Evolutionary conservation across 2,888 invertebrate genomes (phyloP), one percentile per base, ranked within the genome.

Genomic region (Epiperipatus broadwayi): DNA sequence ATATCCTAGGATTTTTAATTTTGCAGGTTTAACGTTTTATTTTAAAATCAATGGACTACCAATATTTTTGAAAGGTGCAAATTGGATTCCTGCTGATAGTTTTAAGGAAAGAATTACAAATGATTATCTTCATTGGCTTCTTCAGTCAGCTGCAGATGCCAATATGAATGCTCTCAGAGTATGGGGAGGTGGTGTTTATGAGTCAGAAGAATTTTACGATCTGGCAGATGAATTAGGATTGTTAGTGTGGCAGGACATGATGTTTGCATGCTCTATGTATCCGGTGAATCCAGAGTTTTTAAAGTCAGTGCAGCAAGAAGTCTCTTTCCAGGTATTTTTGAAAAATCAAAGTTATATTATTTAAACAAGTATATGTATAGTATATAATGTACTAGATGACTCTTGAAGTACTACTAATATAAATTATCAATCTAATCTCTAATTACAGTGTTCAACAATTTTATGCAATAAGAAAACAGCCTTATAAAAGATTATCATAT

Each of bases 151-250:
- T 1, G 71, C 69, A 46, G 71, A 74, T 5, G 73, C 75, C 0
- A 72, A 91, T 54, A 85, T 89, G 79, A 80, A 83, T 52, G 81
- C 84, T 74, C 60, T 95, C 10, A 67, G 95, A n/a, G 80, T 95
- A 2, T 97, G 95, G 95, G 95, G 95, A 19, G 95, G 95, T n/a
- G 95, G 91, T 0, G 64, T 84, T 0, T 97, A 93, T 52, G 93
- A 93, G 55, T 73, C 76, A 0, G 80, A 91, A 48, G 68, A 70
- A 41, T 91, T 95, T 59, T 97, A 95, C 56, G 65, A 74, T 40
- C 52, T 75, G 22, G 83, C 87, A 39, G 91, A 95, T 55, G 69
- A 77, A 52, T 63, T 78, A 35, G 95, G 95, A 1, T 75, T 95
- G 33, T 65, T 95, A 51, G 73, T 97, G 39, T 97, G 93, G 93